Base-by-base conservation (phyloP, 2,888 invertebrate species). In the Fissipunctia ypsillon region DNA sequence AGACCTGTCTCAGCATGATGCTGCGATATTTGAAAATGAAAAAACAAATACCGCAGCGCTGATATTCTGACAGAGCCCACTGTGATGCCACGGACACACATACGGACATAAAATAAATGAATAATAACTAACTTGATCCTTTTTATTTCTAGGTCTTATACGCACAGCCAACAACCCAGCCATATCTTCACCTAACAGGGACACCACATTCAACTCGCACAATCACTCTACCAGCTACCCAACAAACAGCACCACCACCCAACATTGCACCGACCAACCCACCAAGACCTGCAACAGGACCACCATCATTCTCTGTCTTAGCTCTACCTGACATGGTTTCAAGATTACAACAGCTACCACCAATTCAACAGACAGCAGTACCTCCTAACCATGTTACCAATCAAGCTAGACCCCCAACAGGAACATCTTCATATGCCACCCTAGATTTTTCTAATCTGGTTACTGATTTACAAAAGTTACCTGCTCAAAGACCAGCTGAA, bases 141-240 rank as follows among this genome's bases (percentile, higher is more conserved):
- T 43, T 35, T 38, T 5, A 19, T 41, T 88, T 89, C 6, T 87
- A 91, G 91, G 80, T 85, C 0, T 48, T 84, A 54, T 74, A 87
- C 19, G 73, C 75, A 0, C 87, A 85, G 9, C 80, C 84, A 25
- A 66, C 88, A 9, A 56, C 88, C 16, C 84, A 84, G 35, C 86
- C 87, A 31, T 88, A 87, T 25, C 52, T 88, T 0, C 86, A 84
- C 0, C n/a, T 87, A 16, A 45, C 75, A n/a, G 84, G 80, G 25
- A 5, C 69, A 10, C 83, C 84, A 16, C 78, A 73, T 3, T 38
- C 60, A 50, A 19, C 22, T 0, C 67, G 65, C 12, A 52, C 69
- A 12, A 45, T 61, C 16, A 35, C 56, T 12, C 48, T 60, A n/a
- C 78, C 60, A 66, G 69, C 28, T 6, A 52, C 19, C 12, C 69